Conservation (phyloP, 2,797 vertebrate species). For the Periparus ater region DNA sequence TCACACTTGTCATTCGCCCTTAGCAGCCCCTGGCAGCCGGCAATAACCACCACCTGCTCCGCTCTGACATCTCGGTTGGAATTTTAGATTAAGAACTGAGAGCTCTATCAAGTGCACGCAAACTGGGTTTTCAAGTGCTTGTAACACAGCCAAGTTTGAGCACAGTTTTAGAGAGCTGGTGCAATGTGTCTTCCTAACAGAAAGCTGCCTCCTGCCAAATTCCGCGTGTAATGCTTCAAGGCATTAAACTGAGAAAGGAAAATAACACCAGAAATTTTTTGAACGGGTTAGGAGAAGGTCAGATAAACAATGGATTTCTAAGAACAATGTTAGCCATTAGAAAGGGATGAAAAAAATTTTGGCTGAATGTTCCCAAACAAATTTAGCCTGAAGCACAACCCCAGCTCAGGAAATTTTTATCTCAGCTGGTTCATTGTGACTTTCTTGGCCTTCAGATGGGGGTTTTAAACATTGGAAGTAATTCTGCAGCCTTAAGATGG, state of each 20-base stretch:
- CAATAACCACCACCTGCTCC: neutral
- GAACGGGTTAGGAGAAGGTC: neutral
- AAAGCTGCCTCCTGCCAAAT: slow-evolving; percentile 51
- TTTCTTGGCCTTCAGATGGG: slow-evolving; percentile 21
- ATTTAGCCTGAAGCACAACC: neutral
- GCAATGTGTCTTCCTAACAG: slow-evolving; percentile 59
- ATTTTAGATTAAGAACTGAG: neutral
- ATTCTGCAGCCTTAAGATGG: slow-evolving; percentile 37
- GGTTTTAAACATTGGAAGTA: neutral
- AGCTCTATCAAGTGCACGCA: neutral
- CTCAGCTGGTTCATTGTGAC: slow-evolving; percentile 7
- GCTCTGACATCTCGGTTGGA: neutral
- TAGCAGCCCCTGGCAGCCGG: neutral
- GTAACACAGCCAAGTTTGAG: slow-evolving; percentile 41
- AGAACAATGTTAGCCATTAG: neutral
- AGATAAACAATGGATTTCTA: slow-evolving; percentile 50
- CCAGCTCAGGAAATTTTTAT: neutral
- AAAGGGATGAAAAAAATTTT: neutral
- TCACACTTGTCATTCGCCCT: neutral
- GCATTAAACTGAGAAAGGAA: slow-evolving; percentile 27
- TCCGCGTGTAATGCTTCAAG: neutral
- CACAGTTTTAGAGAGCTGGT: slow-evolving; percentile 47
- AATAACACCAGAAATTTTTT: slow-evolving; percentile 35
- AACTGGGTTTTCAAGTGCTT: slow-evolving; percentile 19
- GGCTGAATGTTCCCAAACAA: neutral